These are phyloP conservation scores for Neopipo cinnamomea DNA, from an alignment of 2,113 vertebrate genomes.

Conservation along the genomic window DNA sequence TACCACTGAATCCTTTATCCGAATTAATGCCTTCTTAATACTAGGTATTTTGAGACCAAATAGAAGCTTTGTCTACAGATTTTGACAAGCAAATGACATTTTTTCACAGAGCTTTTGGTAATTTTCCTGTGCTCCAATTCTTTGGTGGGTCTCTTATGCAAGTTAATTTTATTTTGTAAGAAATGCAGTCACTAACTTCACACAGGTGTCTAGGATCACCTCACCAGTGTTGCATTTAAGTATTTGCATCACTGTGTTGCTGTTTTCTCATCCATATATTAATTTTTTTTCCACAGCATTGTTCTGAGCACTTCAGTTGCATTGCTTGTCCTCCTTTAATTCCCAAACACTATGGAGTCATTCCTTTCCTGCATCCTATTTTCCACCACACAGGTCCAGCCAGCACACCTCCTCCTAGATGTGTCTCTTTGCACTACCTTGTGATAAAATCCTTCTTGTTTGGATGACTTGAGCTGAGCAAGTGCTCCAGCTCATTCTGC, in stretches of 20 bases:
- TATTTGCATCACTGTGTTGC: background rate
- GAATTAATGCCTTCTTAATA: background rate
- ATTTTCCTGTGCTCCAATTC: background rate
- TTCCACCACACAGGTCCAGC: fast-evolving
- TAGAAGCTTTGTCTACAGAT: background rate
- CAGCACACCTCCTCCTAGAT: background rate
- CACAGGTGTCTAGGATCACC: background rate
- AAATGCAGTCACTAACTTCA: background rate
- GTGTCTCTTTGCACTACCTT: background rate
- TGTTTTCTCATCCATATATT: background rate
- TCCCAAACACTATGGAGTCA: background rate
- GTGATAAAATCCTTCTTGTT: background rate
- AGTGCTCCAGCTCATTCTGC: background rate
- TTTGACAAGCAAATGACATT: background rate
- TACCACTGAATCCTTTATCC: background rate
- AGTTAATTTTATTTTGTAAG: background rate
- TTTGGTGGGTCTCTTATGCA: background rate
- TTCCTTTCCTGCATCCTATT: background rate
- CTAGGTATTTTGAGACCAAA: background rate
- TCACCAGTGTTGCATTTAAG: background rate
- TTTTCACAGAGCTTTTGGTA: background rate
- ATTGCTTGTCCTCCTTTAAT: background rate
- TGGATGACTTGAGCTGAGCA: background rate
- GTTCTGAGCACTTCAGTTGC: background rate
- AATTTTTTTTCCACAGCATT: background rate